Conservation (phyloP, 2,888 invertebrate species). For the Thereva nobilitata region DNA sequence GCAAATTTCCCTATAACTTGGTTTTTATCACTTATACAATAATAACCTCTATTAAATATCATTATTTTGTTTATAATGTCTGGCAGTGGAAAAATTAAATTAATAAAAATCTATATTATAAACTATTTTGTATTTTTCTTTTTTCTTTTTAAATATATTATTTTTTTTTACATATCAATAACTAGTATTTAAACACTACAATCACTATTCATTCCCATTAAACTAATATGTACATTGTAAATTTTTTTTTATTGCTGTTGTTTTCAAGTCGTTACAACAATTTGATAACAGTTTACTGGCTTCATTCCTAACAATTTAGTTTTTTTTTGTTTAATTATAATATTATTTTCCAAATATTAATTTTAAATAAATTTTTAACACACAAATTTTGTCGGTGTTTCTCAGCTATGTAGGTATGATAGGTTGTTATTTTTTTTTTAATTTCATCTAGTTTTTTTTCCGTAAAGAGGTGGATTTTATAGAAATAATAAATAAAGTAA, state of each 20-base stretch:
- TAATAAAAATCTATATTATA: slow-evolving; percentile 34
- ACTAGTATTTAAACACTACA: slow-evolving; percentile 23
- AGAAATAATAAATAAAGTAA: too few relatives aligned
- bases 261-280: slow-evolving; percentile 18
- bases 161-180: slow-evolving; percentile 24
- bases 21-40: slow-evolving; percentile 21
- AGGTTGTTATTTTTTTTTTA: background rate
- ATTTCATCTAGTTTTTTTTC: slow-evolving; percentile 13
- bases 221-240: slow-evolving; percentile 22
- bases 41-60: slow-evolving; percentile 29
- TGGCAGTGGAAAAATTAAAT: slow-evolving; percentile 40
- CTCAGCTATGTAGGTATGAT: background rate
- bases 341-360: too few relatives aligned
- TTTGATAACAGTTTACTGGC: background rate
- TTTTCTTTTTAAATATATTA: slow-evolving; percentile 18
- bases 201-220: slow-evolving; percentile 31
- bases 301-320: slow-evolving; percentile 5
- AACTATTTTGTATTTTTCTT: slow-evolving; percentile 29
- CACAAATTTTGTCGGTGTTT: slow-evolving; percentile 32
- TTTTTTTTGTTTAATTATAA: background rate
- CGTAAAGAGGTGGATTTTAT: too few relatives aligned
- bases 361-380: slow-evolving; percentile 30
- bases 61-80: slow-evolving; percentile 28
- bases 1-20: slow-evolving; percentile 1
- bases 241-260: slow-evolving; percentile 23